These are phyloP conservation scores for Potamarius usumacintae DNA, from an alignment of 2,113 vertebrate genomes.

Conservation along the genomic window DNA sequence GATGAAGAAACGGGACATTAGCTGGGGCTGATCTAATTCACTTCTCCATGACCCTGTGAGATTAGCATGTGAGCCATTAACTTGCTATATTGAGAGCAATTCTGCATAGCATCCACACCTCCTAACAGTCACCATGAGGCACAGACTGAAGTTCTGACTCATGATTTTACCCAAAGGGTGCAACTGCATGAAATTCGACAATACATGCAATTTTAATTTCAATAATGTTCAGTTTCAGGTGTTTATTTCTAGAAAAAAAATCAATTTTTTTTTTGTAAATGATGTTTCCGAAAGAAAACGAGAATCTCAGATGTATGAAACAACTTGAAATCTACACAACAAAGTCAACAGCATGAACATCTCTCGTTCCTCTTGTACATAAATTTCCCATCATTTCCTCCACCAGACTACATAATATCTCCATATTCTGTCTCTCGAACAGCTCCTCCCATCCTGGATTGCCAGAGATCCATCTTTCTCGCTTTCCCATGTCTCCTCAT, in stretches of 20 bases:
- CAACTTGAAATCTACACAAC: no score
- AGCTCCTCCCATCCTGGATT: no score
- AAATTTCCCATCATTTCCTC: background rate
- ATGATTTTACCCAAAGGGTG: background rate
- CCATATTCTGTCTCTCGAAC: background rate
- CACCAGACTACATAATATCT: background rate
- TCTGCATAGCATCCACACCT: background rate
- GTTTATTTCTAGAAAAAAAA: background rate
- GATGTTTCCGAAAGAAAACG: no score
- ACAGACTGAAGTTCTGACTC: background rate
- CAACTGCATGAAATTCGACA: background rate
- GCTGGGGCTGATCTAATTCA: background rate
- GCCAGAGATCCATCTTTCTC: conserved; percentile 13
- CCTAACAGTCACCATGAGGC: background rate
- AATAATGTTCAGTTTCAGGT: background rate
- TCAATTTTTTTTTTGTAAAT: background rate
- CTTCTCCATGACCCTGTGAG: background rate
- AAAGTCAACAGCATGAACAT: no score
- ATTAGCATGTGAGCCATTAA: background rate
- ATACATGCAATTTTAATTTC: background rate
- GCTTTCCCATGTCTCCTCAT: background rate
- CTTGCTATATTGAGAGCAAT: background rate
- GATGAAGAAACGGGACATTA: conserved; percentile 2
- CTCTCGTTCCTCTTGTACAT: background rate
- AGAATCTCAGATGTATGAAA: no score